Evolutionary conservation across 2,888 invertebrate genomes (phyloP).

Genomic region (Thera britannica): DNA sequence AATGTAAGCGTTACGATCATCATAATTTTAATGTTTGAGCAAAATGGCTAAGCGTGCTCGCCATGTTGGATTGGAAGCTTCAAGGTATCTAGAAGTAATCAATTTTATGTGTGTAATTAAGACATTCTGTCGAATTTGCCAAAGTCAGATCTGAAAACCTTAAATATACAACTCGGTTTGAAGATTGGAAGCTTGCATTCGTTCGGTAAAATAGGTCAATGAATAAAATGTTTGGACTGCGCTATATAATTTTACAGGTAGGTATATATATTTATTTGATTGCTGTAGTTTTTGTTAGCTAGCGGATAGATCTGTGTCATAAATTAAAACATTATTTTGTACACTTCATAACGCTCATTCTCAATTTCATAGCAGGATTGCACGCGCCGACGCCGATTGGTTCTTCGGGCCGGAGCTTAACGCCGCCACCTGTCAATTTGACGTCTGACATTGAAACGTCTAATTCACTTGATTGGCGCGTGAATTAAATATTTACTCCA

Average conservation of each 20-base stretch:
- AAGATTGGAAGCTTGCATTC: background rate
- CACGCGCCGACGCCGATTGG: background rate
- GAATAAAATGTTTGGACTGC: background rate
- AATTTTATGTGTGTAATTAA: constrained; percentile 35
- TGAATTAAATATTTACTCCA: constrained; percentile 11
- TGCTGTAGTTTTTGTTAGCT: too few species aligned
- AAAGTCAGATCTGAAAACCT: constrained; percentile 3
- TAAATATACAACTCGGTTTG: constrained; percentile 2
- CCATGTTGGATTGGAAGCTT: constrained; percentile 23
- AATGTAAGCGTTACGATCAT: constrained; percentile 34
- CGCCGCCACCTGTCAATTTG: constrained; percentile 13
- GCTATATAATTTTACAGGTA: background rate
- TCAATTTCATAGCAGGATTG: background rate
- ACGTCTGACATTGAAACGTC: constrained; percentile 22
- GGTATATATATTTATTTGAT: too few species aligned
- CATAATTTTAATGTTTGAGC: constrained; percentile 39
- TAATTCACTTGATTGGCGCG: constrained; percentile 11
- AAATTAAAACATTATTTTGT: too few species aligned
- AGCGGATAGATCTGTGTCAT: too few species aligned
- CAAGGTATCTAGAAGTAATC: constrained; percentile 6
- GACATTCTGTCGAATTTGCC: constrained; percentile 29
- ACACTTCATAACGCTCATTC: background rate
- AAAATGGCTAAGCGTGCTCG: constrained; percentile 35
- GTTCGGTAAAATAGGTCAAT: constrained; percentile 1
- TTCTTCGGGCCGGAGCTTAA: constrained; percentile 2